A percentile compares a stretch with the other conserved stretches of the same genome.
These are phyloP conservation scores for Harpagoxenus sublaevis DNA, from an alignment of 2,888 invertebrate genomes.

Conservation along the genomic window DNA sequence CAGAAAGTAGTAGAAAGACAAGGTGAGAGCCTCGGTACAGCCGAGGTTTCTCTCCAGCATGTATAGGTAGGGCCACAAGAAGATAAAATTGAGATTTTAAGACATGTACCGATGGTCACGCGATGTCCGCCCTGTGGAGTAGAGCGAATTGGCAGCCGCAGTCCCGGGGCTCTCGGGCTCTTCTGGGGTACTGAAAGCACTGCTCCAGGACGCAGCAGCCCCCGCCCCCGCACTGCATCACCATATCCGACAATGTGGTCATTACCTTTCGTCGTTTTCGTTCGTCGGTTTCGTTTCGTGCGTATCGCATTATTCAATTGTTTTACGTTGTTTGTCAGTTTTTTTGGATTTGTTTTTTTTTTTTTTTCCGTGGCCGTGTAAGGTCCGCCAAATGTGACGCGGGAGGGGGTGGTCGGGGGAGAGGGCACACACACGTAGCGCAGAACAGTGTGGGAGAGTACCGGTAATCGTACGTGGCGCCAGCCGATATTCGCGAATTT, in stretches of 20 bases:
- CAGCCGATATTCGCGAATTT: constrained; percentile 52
- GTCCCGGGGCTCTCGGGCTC: constrained; percentile 92
- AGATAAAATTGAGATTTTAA: constrained; percentile 65
- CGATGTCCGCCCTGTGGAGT: constrained; percentile 94
- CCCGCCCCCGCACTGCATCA: constrained; percentile 89
- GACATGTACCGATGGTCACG: constrained; percentile 85
- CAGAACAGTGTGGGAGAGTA: constrained; percentile 47
- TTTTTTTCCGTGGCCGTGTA: constrained; percentile 22
- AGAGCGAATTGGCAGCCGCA: constrained; percentile 97
- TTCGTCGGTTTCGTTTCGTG: constrained; percentile 49
- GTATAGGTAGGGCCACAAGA: constrained; percentile 50
- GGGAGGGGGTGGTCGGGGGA: constrained; percentile 33
- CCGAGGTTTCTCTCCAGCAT: constrained; percentile 49
- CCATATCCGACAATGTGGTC: constrained; percentile 85
- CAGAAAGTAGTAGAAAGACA: constrained; percentile 40
- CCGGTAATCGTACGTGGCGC: constrained; percentile 41
- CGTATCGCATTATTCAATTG: constrained; percentile 41
- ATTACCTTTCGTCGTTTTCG: constrained; percentile 77
- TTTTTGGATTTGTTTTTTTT: constrained; percentile 35
- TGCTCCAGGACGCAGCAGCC: constrained; percentile 96
- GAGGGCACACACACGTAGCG: constrained; percentile 41
- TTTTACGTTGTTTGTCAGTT: constrained; percentile 36
- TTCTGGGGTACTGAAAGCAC: constrained; percentile 95
- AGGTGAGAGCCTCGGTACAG: constrained; percentile 45
- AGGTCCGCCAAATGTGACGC: constrained; percentile 42